These are phyloP conservation scores for Drosophila koepferae DNA, from an alignment of 2,888 invertebrate genomes.

Conservation along the genomic window DNA sequence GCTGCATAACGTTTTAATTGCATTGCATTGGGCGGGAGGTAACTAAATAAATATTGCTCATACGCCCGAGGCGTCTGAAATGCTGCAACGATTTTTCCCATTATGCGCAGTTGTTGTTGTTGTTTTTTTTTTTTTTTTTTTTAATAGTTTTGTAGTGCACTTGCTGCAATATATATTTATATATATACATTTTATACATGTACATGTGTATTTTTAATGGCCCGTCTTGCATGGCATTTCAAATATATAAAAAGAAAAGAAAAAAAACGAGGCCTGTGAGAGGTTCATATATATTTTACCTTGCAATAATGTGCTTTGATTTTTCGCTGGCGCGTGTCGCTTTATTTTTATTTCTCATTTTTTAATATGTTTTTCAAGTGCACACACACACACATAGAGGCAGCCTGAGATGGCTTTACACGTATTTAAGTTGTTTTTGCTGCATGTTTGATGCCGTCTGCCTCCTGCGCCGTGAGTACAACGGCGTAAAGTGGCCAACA, in stretches of 20 bases:
- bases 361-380: conserved; percentile 50
- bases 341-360: conserved; percentile 24
- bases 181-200: conserved; percentile 42
- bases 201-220: conserved; percentile 58
- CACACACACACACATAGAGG: conserved; percentile 3
- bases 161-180: conserved; percentile 60
- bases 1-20: conserved; percentile 30
- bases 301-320: conserved; percentile 61
- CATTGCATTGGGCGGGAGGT: conserved; percentile 29
- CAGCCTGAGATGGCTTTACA: conserved; percentile 3
- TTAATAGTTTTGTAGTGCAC: conserved; percentile 63
- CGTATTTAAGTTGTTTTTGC: conserved; percentile 5
- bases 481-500: conserved; percentile 78
- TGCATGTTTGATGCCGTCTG: conserved; percentile 49
- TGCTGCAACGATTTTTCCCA: conserved; percentile 48
- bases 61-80: conserved; percentile 40
- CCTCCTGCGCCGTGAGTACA: conserved; percentile 47
- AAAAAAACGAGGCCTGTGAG: neutral
- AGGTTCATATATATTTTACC: conserved; percentile 30
- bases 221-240: conserved; percentile 44
- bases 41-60: conserved; percentile 31
- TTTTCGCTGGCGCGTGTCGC: conserved; percentile 34
- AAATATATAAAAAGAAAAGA: conserved; percentile 5
- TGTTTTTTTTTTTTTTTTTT: conserved; percentile 17
- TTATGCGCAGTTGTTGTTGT: conserved; percentile 30